Evolutionary conservation across 2,888 invertebrate species (phyloP).

Genomic region (Tyria jacobaeae): DNA sequence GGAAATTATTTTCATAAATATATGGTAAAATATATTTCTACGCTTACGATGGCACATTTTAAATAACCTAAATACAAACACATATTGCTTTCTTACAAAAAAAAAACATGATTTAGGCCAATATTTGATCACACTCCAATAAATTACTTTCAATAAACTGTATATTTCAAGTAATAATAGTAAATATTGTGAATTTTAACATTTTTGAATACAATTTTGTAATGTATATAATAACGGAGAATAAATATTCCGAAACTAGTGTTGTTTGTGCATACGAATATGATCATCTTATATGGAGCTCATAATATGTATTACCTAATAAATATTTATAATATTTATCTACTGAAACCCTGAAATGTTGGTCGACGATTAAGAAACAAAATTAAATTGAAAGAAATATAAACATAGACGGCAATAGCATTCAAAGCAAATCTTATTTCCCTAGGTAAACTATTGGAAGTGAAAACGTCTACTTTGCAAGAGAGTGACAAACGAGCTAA

Average conservation of each 20-base stretch:
- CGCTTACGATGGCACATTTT: background rate
- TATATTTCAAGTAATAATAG: constrained; percentile 31
- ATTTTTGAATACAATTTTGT: constrained; percentile 15
- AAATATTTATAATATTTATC: constrained; percentile 30
- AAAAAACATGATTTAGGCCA: constrained; percentile 52
- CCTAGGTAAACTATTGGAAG: no score
- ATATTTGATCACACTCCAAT: constrained; percentile 30
- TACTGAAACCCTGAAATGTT: constrained; percentile 65
- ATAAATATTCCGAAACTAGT: constrained; percentile 1
- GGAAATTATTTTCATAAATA: background rate
- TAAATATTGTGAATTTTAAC: constrained; percentile 25
- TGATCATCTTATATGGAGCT: constrained; percentile 17
- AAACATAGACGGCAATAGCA: constrained; percentile 5
- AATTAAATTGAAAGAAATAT: background rate
- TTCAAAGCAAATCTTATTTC: background rate
- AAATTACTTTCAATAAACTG: constrained; percentile 21
- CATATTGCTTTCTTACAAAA: constrained; percentile 21
- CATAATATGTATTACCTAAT: constrained; percentile 27
- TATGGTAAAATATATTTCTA: background rate
- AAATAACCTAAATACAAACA: constrained; percentile 24
- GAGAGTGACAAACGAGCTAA: no score
- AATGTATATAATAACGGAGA: constrained; percentile 10
- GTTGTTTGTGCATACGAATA: constrained; percentile 20
- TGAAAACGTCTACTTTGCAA: no score
- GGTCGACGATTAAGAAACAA: constrained; percentile 54